Percentiles rank a stretch among this genome's conserved stretches.
Evolutionary conservation across 2,888 invertebrate genomes (phyloP).

Genomic region (Lymantria monacha): DNA sequence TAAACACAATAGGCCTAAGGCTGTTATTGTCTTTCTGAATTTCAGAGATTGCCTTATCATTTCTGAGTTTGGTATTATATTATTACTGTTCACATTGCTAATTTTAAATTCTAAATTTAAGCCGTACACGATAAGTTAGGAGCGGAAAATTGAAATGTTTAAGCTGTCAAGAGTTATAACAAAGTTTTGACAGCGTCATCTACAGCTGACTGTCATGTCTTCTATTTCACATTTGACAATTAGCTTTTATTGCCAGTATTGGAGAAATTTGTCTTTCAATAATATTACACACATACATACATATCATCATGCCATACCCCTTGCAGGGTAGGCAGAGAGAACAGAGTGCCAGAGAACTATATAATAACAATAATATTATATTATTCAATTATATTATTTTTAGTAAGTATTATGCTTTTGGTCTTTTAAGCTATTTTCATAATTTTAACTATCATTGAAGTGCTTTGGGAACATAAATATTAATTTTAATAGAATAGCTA

Average conservation of each 20-base stretch:
- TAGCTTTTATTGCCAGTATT: background rate
- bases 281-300: too few species aligned
- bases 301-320: too few species aligned
- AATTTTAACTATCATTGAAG: too few species aligned
- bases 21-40: conserved; percentile 68
- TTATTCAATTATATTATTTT: too few species aligned
- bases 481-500: too few species aligned
- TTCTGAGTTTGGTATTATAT: conserved; percentile 49
- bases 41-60: conserved; percentile 74
- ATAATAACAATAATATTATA: too few species aligned
- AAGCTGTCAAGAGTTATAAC: background rate
- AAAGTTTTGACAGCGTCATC: conserved; percentile 18
- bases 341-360: too few species aligned
- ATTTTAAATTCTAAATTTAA: conserved; percentile 25
- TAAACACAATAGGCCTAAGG: conserved; percentile 56
- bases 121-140: conserved; percentile 17
- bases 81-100: conserved; percentile 58
- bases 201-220: conserved; percentile 25
- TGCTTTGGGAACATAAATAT: too few species aligned
- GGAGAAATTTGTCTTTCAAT: too few species aligned
- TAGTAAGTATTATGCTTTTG: too few species aligned
- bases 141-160: conserved; percentile 7
- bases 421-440: too few species aligned
- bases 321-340: too few species aligned
- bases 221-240: background rate